These are phyloP conservation scores for Hippocampus abdominalis DNA, from an alignment of 2,113 vertebrate genomes.

Conservation along the genomic window DNA sequence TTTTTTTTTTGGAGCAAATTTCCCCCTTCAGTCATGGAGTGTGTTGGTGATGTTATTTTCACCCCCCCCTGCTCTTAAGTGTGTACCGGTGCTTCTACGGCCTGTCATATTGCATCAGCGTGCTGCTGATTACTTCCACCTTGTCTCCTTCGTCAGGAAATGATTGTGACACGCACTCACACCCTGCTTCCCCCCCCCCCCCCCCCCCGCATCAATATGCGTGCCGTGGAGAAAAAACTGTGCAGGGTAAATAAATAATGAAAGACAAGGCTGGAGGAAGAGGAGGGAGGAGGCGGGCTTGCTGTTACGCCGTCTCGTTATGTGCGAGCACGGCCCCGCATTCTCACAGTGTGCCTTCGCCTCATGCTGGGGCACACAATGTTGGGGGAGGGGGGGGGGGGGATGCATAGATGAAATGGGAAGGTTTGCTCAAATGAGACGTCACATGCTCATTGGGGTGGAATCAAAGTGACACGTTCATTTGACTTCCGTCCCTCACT, in stretches of 20 bases:
- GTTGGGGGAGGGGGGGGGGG: neutral
- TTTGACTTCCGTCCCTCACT: neutral
- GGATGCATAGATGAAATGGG: neutral
- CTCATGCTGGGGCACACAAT: slow-evolving; percentile 5
- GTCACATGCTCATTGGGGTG: neutral
- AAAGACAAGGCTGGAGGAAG: slow-evolving; percentile 57
- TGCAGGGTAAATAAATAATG: slow-evolving; percentile 78
- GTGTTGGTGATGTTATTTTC: neutral
- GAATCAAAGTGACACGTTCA: slow-evolving; percentile 2
- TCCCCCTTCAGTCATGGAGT: slow-evolving; percentile 39
- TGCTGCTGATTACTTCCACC: slow-evolving; percentile 79
- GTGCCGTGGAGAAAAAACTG: slow-evolving; percentile 70
- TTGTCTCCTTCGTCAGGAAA: slow-evolving; percentile 79
- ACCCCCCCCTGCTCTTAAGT: slow-evolving; percentile 67
- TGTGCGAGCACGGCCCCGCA: slow-evolving; percentile 1
- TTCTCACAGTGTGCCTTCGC: neutral
- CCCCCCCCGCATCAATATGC: slow-evolving; percentile 75
- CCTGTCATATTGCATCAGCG: slow-evolving; percentile 78
- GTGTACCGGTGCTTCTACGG: slow-evolving; percentile 68
- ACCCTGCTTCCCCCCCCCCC: slow-evolving; percentile 70
- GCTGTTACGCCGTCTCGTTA: slow-evolving; percentile 10
- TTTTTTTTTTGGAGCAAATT: slow-evolving; percentile 34
- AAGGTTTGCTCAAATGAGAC: slow-evolving; percentile 1
- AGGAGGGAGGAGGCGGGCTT: slow-evolving; percentile 35
- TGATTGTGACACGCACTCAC: slow-evolving; percentile 77